These are phyloP conservation scores for Exocentrus adspersus DNA, from an alignment of 2,888 invertebrate species.

Conservation along the genomic window DNA sequence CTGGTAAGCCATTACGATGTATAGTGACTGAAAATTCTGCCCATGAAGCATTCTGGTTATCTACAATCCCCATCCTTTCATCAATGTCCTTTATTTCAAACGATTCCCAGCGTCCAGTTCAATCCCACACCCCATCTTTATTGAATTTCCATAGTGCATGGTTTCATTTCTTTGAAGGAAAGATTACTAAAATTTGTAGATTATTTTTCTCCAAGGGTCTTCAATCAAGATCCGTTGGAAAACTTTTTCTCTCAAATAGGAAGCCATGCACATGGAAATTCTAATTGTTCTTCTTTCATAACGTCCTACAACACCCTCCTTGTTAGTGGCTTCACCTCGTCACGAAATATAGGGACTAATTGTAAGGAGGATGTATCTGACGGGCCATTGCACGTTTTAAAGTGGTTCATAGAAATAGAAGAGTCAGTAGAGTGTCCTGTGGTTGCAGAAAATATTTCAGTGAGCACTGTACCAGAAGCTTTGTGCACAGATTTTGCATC, in stretches of 20 bases:
- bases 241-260: not conserved
- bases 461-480: too few relatives aligned
- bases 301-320: not conserved
- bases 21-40: too few relatives aligned
- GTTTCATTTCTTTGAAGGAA: not conserved
- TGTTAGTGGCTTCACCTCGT: not conserved
- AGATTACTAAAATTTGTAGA: too few relatives aligned
- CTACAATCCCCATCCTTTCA: too few relatives aligned
- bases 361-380: too few relatives aligned
- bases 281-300: not conserved
- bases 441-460: not conserved
- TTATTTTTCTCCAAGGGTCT: not conserved
- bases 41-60: too few relatives aligned
- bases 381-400: not conserved
- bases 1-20: not conserved
- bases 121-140: not conserved
- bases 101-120: not conserved
- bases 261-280: not conserved
- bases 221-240: not conserved
- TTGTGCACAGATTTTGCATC: too few relatives aligned
- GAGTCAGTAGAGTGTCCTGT: not conserved
- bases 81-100: too few relatives aligned
- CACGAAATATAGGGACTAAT: not conserved
- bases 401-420: not conserved
- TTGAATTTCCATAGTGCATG: not conserved